Evolutionary conservation across 2,797 vertebrate species (phyloP).

Genomic region (Xenopus petersii): DNA sequence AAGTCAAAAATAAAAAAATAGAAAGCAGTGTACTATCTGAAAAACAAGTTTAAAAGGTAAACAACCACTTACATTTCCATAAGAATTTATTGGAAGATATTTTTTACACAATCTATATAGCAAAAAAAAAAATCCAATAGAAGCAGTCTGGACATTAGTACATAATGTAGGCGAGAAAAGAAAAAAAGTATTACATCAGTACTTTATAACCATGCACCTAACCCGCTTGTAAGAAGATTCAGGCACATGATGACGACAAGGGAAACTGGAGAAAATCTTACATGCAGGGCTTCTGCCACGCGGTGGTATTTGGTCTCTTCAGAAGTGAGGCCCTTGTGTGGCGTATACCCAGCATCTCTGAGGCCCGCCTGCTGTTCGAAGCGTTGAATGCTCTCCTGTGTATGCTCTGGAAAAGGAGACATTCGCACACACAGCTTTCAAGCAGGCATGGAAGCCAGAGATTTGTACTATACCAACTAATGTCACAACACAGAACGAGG

Average conservation of each 20-base stretch:
- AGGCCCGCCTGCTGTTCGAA: constrained; percentile 92
- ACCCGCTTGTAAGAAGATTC: not conserved
- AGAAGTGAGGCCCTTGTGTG: constrained; percentile 87
- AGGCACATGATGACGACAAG: not conserved
- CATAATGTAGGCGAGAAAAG: too few relatives aligned
- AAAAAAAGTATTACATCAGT: too few relatives aligned
- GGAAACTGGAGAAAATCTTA: constrained; percentile 62
- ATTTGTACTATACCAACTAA: not conserved
- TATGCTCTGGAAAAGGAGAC: constrained; percentile 76
- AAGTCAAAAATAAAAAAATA: too few relatives aligned
- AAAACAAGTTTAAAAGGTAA: too few relatives aligned
- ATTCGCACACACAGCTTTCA: constrained; percentile 45
- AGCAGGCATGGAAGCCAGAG: constrained; percentile 10
- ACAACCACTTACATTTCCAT: too few relatives aligned
- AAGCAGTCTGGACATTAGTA: too few relatives aligned
- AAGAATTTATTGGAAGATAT: too few relatives aligned
- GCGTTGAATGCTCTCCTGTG: constrained; percentile 86
- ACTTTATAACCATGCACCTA: not conserved
- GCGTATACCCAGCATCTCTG: constrained; percentile 84
- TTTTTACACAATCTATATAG: too few relatives aligned
- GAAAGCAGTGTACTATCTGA: too few relatives aligned
- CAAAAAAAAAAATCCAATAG: too few relatives aligned
- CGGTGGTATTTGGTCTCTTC: constrained; percentile 87
- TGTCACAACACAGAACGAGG: not conserved
- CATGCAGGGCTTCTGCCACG: constrained; percentile 80